Evolutionary conservation across 2,113 vertebrate species (phyloP), one percentile per base, ranked within the genome.

Genomic region (Tenebrosternarchus preto): DNA sequence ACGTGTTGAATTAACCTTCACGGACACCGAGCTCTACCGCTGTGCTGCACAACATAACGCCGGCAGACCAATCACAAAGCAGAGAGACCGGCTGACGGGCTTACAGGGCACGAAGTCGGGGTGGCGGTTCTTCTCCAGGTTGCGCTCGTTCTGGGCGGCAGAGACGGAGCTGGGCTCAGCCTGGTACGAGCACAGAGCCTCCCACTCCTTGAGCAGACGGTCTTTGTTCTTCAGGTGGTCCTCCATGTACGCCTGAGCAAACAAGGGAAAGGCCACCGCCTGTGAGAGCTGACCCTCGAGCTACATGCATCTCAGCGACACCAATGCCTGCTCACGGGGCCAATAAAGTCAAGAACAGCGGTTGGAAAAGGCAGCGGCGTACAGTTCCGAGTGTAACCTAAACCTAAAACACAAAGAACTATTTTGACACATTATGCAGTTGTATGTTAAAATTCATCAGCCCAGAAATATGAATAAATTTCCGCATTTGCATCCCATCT

Each of bases 121-220:
- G 39, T 95, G 93, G 85, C 98, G 93, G 90, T 97, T 98, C 91
- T 96, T 99, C 86, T 96, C 96, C 88, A 95, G 29, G 87, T 99
- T 98, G 85, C 82, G 78, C 61, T 95, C 93, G 0, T 57, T 86
- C 80, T 96, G 95, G 33, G 95, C 95, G 0, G 90, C 24, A 24
- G 93, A 89, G 3, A 95, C 94, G 72, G 92, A 22, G 73, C 94
- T 96, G 78, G 98, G 96, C 77, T 99, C 98, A 0, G 97, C 96
- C 89, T 99, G 97, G 88, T 98, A 98, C 25, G 94, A 95, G 27
- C 98, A 98, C 81, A 99, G 88, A 0, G 96, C 97, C 86, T 98
- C 95, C 98, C 98, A 99, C 86, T 99, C 97, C 89, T 97, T 96
- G 88, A 95, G 95, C 81, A 98, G 90, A 2, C 98, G 95, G 87